A percentile compares a stretch with the other conserved stretches of the same genome.
These are phyloP conservation scores for Geotrypetes seraphini DNA, from an alignment of 2,797 vertebrate genomes.

Conservation along the genomic window DNA sequence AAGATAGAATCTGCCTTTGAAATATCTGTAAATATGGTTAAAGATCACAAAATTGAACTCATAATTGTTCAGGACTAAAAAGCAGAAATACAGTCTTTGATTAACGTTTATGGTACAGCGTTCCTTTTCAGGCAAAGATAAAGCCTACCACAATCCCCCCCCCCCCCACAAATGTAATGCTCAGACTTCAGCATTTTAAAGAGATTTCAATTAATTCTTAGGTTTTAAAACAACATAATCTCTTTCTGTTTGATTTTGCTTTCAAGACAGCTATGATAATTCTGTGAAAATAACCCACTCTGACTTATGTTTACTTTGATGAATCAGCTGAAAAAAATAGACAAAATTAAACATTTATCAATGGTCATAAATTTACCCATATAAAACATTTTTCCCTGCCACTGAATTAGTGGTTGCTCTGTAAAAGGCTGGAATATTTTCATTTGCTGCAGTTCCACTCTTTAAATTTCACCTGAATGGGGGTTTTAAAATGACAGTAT, in stretches of 20 bases:
- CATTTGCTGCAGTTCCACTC: not conserved
- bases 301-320: constrained; percentile 1
- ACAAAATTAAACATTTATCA: too few species aligned
- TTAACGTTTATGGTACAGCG: constrained; percentile 42
- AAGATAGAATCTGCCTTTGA: constrained; percentile 65
- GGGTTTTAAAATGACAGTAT: too few species aligned
- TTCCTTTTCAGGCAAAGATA: constrained; percentile 25
- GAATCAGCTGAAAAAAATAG: not conserved
- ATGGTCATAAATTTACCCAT: too few species aligned
- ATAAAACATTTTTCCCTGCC: too few species aligned
- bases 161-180: not conserved
- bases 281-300: not conserved
- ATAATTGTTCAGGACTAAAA: constrained; percentile 50
- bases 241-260: not conserved
- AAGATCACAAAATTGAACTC: constrained; percentile 56
- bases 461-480: too few species aligned
- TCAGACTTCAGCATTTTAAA: not conserved
- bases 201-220: constrained; percentile 1
- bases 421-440: not conserved
- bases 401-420: not conserved
- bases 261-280: not conserved
- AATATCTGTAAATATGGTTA: constrained; percentile 62
- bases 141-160: constrained; percentile 1
- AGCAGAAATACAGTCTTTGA: constrained; percentile 47
- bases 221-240: not conserved